These are phyloP conservation scores for Lithosia quadra DNA, from an alignment of 2,888 invertebrate genomes.

Conservation along the genomic window DNA sequence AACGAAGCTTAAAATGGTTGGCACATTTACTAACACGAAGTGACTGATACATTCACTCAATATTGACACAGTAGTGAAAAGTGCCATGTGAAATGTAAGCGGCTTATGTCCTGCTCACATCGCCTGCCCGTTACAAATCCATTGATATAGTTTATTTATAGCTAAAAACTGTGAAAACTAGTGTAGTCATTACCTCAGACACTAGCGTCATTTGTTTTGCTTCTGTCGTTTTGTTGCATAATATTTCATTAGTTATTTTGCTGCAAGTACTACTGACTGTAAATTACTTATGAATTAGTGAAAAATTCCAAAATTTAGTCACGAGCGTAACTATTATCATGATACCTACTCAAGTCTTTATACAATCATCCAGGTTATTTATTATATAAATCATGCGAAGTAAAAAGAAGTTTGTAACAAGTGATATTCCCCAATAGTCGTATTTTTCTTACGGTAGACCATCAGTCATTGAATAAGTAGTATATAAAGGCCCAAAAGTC, in stretches of 20 bases:
- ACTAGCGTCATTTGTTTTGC: neutral
- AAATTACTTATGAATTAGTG: no score
- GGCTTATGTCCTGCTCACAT: constrained; percentile 18
- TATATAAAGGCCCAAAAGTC: neutral
- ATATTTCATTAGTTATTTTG: neutral
- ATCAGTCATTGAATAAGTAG: neutral
- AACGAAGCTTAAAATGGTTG: constrained; percentile 23
- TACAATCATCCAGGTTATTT: no score
- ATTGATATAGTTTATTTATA: neutral
- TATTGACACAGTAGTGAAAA: constrained; percentile 36
- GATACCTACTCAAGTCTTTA: no score
- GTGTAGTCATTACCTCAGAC: neutral
- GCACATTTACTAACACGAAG: constrained; percentile 29
- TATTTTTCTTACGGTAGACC: neutral
- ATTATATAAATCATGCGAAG: no score
- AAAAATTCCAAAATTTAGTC: no score
- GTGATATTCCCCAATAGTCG: no score
- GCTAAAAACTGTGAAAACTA: neutral
- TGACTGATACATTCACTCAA: constrained; percentile 39
- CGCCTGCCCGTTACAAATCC: constrained; percentile 6
- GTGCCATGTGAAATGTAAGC: constrained; percentile 28
- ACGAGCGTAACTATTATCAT: no score
- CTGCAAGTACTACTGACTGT: no score
- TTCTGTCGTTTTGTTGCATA: neutral
- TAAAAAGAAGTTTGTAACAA: no score